These are phyloP conservation scores for Florisuga fusca DNA, from an alignment of 2,797 vertebrate species.

Conservation along the genomic window DNA sequence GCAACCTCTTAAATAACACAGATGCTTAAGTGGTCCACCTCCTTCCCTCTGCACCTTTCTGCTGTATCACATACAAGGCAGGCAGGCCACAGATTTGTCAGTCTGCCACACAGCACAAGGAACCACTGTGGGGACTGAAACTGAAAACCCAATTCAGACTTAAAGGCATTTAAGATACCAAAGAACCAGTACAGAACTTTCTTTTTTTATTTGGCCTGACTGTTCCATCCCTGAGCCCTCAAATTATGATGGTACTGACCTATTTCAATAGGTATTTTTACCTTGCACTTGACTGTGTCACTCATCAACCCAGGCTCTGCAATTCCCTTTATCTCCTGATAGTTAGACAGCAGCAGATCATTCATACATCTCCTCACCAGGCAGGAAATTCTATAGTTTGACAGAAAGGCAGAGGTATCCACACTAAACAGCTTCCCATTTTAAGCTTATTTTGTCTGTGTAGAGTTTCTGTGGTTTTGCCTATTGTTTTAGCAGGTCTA, in stretches of 20 bases:
- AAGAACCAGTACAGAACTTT: neutral
- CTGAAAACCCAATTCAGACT: neutral
- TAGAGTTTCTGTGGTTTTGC: neutral
- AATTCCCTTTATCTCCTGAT: neutral
- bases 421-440: neutral
- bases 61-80: neutral
- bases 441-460: neutral
- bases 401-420: neutral
- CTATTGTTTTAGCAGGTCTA: neutral
- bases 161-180: neutral
- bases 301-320: neutral
- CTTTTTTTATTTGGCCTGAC: neutral
- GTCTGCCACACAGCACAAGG: neutral
- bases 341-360: neutral
- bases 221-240: neutral
- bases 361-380: neutral
- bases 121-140: neutral
- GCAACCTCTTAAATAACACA: neutral
- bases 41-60: neutral
- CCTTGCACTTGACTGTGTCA: neutral
- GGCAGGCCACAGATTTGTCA: neutral
- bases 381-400: neutral
- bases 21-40: neutral
- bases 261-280: constrained; percentile 38
- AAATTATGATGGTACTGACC: neutral